These are phyloP conservation scores for human (Homo sapiens) DNA, from an alignment of 2,113 vertebrate species.

Conservation along the genomic window GRCh38 chrX:88679001-88679500, in stretches of 20 bases:
- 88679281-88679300: neutral
- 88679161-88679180: neutral
- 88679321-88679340: neutral
- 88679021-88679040: neutral
- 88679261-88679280: neutral
- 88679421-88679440: neutral
- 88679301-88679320: neutral
- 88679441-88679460: neutral
- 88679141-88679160: neutral
- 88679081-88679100: neutral
- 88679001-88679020: neutral
- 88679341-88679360: neutral
- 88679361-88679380: conserved; percentile 7
- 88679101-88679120: neutral
- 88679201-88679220: neutral
- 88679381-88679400: neutral
- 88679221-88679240: neutral
- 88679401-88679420: neutral
- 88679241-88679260: neutral
- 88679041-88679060: neutral
- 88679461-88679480: neutral
- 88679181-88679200: neutral
- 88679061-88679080: neutral
- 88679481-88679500: neutral
- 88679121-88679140: neutral